phyloP scores from a whole-genome alignment of 2,797 vertebrate genomes.

The Sebastes variabilis region DNA sequence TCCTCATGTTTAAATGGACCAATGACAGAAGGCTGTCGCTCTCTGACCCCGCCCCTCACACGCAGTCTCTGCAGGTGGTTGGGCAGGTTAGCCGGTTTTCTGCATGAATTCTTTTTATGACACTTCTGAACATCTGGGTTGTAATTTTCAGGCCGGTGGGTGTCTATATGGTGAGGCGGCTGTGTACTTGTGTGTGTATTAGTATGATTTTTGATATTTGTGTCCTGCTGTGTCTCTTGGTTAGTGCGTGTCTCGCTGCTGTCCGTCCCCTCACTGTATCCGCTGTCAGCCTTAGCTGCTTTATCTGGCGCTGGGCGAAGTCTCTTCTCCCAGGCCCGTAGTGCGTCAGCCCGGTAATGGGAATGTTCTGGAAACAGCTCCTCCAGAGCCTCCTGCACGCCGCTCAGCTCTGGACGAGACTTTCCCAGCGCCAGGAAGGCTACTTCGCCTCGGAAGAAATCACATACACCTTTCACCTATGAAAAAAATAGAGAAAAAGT shows the following conservation, averaged over 20 bases:
- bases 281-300: slow-evolving; percentile 84
- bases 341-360: slow-evolving; percentile 74
- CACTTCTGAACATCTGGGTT: slow-evolving; percentile 23
- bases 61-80: slow-evolving; percentile 79
- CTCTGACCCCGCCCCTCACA: slow-evolving; percentile 58
- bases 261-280: slow-evolving; percentile 77
- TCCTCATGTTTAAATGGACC: slow-evolving; percentile 69
- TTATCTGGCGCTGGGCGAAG: slow-evolving; percentile 82
- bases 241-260: slow-evolving; percentile 15
- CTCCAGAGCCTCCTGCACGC: slow-evolving; percentile 87
- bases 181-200: background rate
- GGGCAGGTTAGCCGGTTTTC: slow-evolving; percentile 55
- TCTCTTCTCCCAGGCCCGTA: slow-evolving; percentile 83
- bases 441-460: slow-evolving; percentile 93
- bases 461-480: slow-evolving; percentile 89
- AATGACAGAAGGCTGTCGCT: slow-evolving; percentile 38
- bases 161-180: background rate
- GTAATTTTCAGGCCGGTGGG: slow-evolving; percentile 22
- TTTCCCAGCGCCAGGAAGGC: slow-evolving; percentile 92
- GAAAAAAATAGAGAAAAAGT: background rate
- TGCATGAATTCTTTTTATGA: slow-evolving; percentile 47
- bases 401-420: slow-evolving; percentile 86
- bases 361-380: slow-evolving; percentile 89
- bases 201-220: slow-evolving; percentile 25
- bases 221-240: slow-evolving; percentile 13